Conservation (phyloP, 2,113 vertebrate genomes). For the Pelusios castaneus region DNA sequence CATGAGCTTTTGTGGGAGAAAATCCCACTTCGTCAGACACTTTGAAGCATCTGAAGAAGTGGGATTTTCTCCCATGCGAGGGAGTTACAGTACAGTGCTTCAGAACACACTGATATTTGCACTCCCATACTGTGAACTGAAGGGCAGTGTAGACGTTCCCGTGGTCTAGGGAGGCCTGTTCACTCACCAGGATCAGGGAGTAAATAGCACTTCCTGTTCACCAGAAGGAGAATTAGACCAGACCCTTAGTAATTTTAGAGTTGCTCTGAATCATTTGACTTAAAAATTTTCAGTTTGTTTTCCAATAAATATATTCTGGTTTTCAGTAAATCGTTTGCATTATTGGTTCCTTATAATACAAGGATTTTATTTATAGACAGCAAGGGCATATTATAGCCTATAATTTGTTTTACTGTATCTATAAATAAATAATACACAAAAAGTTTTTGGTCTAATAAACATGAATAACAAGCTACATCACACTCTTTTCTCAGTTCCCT, state of each 20-base stretch:
- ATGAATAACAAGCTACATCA: neutral
- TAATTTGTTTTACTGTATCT: conserved; percentile 14
- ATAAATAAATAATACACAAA: conserved; percentile 30
- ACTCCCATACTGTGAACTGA: no score
- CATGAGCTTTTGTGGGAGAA: no score
- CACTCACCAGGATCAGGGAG: accelerated
- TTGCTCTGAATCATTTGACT: neutral
- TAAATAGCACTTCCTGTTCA: accelerated
- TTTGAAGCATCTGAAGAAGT: no score
- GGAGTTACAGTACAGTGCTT: no score
- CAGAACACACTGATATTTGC: no score
- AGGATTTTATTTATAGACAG: neutral
- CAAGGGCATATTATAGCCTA: neutral
- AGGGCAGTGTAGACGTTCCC: no score
- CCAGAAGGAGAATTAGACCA: accelerated
- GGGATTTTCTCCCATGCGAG: no score
- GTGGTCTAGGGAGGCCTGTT: accelerated
- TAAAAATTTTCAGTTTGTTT: neutral
- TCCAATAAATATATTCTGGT: neutral
- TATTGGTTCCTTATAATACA: neutral
- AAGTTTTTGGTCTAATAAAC: neutral
- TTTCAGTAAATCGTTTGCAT: neutral
- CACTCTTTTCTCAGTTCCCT: neutral
- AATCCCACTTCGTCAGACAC: no score
- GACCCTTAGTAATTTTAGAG: neutral